These are phyloP conservation scores for Pseudeuparius sepicola DNA, from an alignment of 2,888 invertebrate species.

Conservation along the genomic window DNA sequence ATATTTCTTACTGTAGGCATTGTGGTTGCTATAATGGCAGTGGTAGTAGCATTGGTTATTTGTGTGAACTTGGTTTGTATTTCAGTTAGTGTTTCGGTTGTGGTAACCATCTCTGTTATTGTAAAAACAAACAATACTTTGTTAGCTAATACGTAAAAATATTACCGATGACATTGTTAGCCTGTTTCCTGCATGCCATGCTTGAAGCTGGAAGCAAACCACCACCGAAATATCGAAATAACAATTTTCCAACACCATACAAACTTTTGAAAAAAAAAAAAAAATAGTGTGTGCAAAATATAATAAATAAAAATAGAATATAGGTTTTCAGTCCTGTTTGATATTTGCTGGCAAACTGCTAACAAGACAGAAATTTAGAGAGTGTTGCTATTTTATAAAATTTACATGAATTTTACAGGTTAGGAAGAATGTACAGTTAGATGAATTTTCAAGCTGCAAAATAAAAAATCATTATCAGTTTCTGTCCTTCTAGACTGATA, in stretches of 20 bases:
- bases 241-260: too few species aligned
- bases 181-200: constrained; percentile 26
- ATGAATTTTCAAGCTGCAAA: constrained; percentile 35
- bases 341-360: constrained; percentile 21
- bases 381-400: constrained; percentile 37
- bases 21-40: too few species aligned
- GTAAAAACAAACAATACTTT: constrained; percentile 33
- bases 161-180: too few species aligned
- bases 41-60: constrained; percentile 33
- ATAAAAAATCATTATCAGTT: constrained; percentile 23
- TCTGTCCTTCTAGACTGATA: constrained; percentile 20
- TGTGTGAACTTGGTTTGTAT: constrained; percentile 32
- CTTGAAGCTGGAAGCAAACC: too few species aligned
- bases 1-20: too few species aligned
- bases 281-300: too few species aligned
- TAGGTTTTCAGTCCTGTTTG: constrained; percentile 29
- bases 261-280: too few species aligned
- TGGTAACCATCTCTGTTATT: constrained; percentile 40
- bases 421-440: constrained; percentile 36
- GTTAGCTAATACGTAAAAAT: constrained; percentile 26
- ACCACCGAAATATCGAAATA: too few species aligned
- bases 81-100: constrained; percentile 39
- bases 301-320: too few species aligned
- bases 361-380: constrained; percentile 18
- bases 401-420: constrained; percentile 28